Evolutionary conservation across 2,888 invertebrate genomes (phyloP).

Genomic region (Mycalesis mineus): DNA sequence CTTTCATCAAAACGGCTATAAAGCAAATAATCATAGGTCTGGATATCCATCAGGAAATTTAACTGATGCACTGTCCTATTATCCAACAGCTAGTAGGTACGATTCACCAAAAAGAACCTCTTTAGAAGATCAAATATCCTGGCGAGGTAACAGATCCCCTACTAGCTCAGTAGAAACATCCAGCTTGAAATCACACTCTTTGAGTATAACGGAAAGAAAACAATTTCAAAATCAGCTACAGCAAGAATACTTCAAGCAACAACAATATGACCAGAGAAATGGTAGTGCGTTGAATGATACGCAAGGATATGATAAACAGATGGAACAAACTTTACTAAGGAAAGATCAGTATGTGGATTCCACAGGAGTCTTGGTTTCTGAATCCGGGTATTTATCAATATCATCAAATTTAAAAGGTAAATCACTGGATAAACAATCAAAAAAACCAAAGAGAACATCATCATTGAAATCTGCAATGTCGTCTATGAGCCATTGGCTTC

Average conservation of each 20-base stretch:
- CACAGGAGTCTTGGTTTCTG: slow-evolving; percentile 82
- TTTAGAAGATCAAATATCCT: slow-evolving; percentile 79
- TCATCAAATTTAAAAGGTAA: slow-evolving; percentile 81
- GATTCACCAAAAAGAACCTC: slow-evolving; percentile 77
- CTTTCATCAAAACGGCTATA: slow-evolving; percentile 81
- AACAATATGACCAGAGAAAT: slow-evolving; percentile 74
- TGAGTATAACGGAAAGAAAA: slow-evolving; percentile 75
- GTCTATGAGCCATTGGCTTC: slow-evolving; percentile 88
- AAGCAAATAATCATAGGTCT: slow-evolving; percentile 80
- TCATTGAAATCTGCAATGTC: slow-evolving; percentile 89
- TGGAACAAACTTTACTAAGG: slow-evolving; percentile 53
- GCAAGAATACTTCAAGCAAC: slow-evolving; percentile 75
- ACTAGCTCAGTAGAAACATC: slow-evolving; percentile 81
- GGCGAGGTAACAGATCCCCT: slow-evolving; percentile 80
- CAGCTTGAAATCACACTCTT: slow-evolving; percentile 77
- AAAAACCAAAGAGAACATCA: slow-evolving; percentile 84
- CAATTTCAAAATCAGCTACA: slow-evolving; percentile 76
- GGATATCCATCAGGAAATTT: slow-evolving; percentile 85
- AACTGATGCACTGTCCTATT: slow-evolving; percentile 89
- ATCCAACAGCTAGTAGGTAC: slow-evolving; percentile 84
- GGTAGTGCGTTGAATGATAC: slow-evolving; percentile 63
- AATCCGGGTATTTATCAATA: slow-evolving; percentile 87
- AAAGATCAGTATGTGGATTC: slow-evolving; percentile 69
- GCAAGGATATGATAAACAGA: slow-evolving; percentile 57
- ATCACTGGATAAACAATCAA: slow-evolving; percentile 74